Evolutionary conservation across 2,888 invertebrate species (phyloP), one percentile per base, ranked within the genome.

Genomic region (Agrypnus murinus): DNA sequence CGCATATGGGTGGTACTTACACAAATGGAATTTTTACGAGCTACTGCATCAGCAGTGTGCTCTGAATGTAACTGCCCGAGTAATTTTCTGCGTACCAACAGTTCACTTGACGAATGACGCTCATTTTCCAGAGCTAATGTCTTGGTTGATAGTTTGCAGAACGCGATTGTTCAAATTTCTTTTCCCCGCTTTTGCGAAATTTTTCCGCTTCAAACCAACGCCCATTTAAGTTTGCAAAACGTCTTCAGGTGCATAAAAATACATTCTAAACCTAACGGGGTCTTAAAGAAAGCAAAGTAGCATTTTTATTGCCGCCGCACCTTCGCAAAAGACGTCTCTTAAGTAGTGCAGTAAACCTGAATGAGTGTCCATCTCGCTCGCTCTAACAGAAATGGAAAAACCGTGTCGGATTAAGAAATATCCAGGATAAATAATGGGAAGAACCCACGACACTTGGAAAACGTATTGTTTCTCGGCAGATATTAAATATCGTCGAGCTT

Each of bases 371-470:
- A 68, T 58, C 53, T 62, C 60, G 64, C 60, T 67, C 40, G 68
- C 68, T 45, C 57, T 53, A 45, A 69, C 72, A 69, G 65, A 77
- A 77, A 77, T 76, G 75, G 77, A 69, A 74, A 71, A 76, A 77
- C 73, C 75, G 69, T 77, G 78, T 78, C 72, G 74, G 77, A 75
- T 78, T 78, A 77, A 71, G 75, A 75, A 75, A 73, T 70, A 75
- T 75, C 73, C 73, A 31, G 60, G 68, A 73, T 74, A 74, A 75
- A 75, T 72, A 74, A 74, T 74, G 73, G 72, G 59, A 74, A 69
- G 62, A 69, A 68, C 69, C 71, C 65, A 68, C 43, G 59, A 68
- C 70, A 67, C 64, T 72, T 71, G 74, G 74, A 25, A 63, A 73
- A 72, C 72, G 70, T 74, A 75, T 77, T 77, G 76, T 75, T 77